Percentiles rank a stretch among this genome's conserved stretches.
Conservation (phyloP, 2,797 vertebrate genomes). For the Saxicola maurus region DNA sequence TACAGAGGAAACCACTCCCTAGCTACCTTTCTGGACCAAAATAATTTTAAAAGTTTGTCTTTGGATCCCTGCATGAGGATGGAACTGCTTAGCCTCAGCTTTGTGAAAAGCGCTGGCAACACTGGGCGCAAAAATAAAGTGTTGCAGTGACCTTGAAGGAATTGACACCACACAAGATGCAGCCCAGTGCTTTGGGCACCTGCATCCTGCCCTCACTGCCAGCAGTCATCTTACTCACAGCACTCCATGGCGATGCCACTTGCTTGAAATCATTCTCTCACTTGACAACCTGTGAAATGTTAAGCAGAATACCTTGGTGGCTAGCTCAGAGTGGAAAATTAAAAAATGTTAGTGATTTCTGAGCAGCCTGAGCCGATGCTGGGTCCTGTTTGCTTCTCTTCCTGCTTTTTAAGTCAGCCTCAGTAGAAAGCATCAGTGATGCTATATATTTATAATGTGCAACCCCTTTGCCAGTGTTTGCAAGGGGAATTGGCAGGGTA, state of each 20-base stretch:
- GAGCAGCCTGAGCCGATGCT: background rate
- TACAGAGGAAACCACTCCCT: background rate
- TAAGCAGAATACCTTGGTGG: background rate
- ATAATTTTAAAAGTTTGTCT: background rate
- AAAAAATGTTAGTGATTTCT: background rate
- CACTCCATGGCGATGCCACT: background rate
- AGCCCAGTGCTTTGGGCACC: fast-evolving
- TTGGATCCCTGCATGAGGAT: background rate
- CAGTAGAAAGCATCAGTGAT: background rate
- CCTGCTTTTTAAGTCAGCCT: background rate
- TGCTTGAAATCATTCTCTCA: background rate
- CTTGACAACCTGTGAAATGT: background rate
- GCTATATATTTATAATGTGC: background rate
- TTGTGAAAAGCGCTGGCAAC: background rate
- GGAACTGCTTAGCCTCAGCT: background rate
- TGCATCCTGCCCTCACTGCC: background rate
- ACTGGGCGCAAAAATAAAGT: background rate
- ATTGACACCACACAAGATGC: fast-evolving
- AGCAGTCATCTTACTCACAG: background rate
- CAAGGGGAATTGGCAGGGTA: background rate
- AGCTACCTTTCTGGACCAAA: background rate
- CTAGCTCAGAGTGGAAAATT: background rate
- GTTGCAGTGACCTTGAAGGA: background rate
- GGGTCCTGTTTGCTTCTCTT: background rate
- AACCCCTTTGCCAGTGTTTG: background rate